Base-by-base conservation (phyloP, 2,113 vertebrate genomes). In the Machaerirhynchus nigripectus region DNA sequence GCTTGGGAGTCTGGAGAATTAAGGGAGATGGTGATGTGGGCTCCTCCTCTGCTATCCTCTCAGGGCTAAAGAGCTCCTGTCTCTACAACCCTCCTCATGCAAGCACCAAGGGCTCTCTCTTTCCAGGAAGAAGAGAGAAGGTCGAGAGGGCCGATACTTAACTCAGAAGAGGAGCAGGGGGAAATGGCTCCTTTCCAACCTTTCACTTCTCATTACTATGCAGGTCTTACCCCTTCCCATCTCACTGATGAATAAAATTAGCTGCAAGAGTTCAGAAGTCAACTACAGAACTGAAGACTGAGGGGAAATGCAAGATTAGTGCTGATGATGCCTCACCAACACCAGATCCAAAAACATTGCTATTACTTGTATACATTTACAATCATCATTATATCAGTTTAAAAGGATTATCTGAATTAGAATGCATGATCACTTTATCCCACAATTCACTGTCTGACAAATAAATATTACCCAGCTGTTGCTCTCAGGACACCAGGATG, bases 61-160 rank as follows among this genome's bases (percentile, higher is more conserved):
- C 28, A 22, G 28, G 20, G 37, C 68, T 50, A 37, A 53, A 71
- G 26, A 46, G 49, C 35, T 84, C 17, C 39, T 39, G 28, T 15
- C 31, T 49, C 42, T 59, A 47, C 22, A 85, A 4, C 5, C 10
- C 13, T 61, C 13, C 35, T 55, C 15, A 44, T 27, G 2, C 11
- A 64, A 60, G 18, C 33, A 70, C 39, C 49, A 60, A 60, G n/a
- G 8, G 49, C 44, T 80, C 35, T 9, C 33, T 83, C 53, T 39
- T 59, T 30, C 27, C 46, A 73, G 30, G 33, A 59, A 33, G 7
- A 60, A 28, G 13, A 37, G 4, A 49, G 33, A 50, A n/a, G 22
- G 39, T 37, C 0, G 0, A 52, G n/a, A 33, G 33, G 17, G 33
- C 26, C 42, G 15, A 53, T 5, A 63, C 10, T 55, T 50, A 70